These are phyloP conservation scores for Artibeus jamaicensis DNA, from an alignment of 2,797 vertebrate species.

Conservation along the genomic window DNA sequence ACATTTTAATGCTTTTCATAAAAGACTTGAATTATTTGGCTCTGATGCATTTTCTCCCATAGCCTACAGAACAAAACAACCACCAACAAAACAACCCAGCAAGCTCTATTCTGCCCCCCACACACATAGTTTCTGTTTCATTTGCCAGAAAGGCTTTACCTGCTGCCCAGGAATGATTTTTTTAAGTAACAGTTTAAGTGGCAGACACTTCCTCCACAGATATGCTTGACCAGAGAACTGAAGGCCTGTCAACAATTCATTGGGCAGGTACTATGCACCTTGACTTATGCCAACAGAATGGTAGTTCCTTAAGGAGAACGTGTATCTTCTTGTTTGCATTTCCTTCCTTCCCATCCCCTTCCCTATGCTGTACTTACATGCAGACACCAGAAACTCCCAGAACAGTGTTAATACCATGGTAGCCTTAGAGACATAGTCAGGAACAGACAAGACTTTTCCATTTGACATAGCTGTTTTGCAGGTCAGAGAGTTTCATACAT, in stretches of 20 bases:
- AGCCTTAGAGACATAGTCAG: not conserved
- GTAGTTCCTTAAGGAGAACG: not conserved
- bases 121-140: not conserved
- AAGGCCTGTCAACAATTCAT: not conserved
- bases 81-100: not conserved
- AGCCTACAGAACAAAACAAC: not conserved
- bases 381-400: not conserved
- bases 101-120: not conserved
- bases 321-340: not conserved
- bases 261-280: not conserved
- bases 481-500: not conserved
- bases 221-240: not conserved
- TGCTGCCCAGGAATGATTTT: not conserved
- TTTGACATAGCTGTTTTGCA: not conserved
- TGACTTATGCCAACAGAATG: not conserved
- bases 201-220: not conserved
- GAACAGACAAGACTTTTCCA: not conserved
- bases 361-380: not conserved
- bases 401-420: not conserved
- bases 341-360: not conserved
- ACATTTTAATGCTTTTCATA: not conserved
- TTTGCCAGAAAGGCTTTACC: not conserved
- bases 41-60: not conserved
- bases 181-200: not conserved
- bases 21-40: not conserved